Conservation (phyloP, 1,140 invertebrate genomes). For the Eumaeus atala region DNA sequence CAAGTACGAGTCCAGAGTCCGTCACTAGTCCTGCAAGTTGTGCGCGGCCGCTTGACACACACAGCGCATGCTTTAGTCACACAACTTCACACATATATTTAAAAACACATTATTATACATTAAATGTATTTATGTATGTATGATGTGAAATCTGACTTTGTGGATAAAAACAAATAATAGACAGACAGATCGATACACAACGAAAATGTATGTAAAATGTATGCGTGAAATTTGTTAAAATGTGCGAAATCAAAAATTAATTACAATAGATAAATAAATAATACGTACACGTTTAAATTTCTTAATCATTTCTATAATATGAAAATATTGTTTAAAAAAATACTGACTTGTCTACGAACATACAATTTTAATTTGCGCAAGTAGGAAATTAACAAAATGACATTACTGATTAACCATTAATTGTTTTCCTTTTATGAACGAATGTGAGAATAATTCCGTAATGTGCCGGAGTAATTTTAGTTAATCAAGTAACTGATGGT, state of each 20-base stretch:
- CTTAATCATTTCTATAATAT: conserved; percentile 2
- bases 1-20: not conserved
- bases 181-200: not conserved
- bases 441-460: no score
- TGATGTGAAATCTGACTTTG: no score
- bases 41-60: conserved; percentile 15
- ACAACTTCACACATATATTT: conserved; percentile 22
- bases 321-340: not conserved
- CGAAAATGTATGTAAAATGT: not conserved
- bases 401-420: no score
- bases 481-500: no score
- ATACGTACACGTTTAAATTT: conserved; percentile 8
- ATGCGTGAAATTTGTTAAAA: conserved; percentile 5
- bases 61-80: conserved; percentile 21
- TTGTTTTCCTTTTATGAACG: no score
- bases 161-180: no score
- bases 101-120: conserved; percentile 1
- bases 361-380: no score
- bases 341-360: no score
- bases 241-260: conserved; percentile 1
- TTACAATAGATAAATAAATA: conserved; percentile 7
- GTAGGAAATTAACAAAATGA: no score
- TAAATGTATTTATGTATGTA: not conserved
- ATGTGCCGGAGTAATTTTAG: no score
- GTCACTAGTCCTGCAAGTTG: conserved; percentile 1